Base-by-base conservation (phyloP, 2,797 vertebrate species). In the Manis crassicaudata region DNA sequence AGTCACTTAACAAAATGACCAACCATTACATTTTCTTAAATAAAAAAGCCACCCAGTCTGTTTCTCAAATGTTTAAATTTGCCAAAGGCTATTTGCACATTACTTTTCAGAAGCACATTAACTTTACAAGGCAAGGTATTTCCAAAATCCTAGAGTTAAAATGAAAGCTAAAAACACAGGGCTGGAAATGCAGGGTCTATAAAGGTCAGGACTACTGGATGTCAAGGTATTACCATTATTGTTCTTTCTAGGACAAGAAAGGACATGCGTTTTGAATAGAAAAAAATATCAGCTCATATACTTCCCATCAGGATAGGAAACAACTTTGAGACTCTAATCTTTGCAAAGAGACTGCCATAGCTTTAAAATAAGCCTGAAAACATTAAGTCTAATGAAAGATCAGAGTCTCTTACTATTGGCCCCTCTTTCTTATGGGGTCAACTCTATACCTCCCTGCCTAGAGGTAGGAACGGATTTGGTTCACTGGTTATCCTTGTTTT, bases 311-410 rank as follows among this genome's bases (percentile, higher is more conserved):
- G 43, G 29, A 72, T 58, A 25, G 67, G 35, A 90, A 43, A 43
- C 82, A 79, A 83, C 43, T 84, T 96, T 93, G 27, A 82, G 43
- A 50, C 67, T 94, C 50, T 8, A 62, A 32, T 87, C 40, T 75
- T 50, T 83, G 23, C 70, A 83, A 60, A 89, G 70, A 94, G 9
- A 67, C 11, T 87, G 27, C 7, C 35, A 81, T 82, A 54, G 6
- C 63, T 90, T 58, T 67, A 84, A 62, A 65, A 82, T 73, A 68
- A 60, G 68, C 76, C 62, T 80, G 29, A 82, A 94, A 79, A 67
- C 72, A 93, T 63, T 63, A 76, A 40, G 8, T 54, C 68, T 76
- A 82, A 75, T 95, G 58, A 93, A 84, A 91, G 35, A 91, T 54
- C n/a, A 68, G 75, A 86, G 73, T 76, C 72, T 27, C 54, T 91